Conservation (phyloP, 2,797 vertebrate species). For the Tarsius wallacei region DNA sequence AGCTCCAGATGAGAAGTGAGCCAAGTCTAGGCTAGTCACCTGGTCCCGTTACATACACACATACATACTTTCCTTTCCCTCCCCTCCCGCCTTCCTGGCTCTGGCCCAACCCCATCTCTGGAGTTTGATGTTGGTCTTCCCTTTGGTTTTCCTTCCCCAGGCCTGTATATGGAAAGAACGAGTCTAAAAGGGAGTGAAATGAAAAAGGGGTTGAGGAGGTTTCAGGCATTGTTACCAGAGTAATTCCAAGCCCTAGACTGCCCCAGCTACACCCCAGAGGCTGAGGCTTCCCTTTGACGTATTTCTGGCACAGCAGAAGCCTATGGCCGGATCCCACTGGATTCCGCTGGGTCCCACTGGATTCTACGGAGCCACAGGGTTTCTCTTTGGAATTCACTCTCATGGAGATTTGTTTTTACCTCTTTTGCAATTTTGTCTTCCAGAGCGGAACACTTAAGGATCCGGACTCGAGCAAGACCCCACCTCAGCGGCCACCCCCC, state of each 20-base stretch:
- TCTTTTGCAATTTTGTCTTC: constrained; percentile 90
- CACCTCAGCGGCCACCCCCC: constrained; percentile 96
- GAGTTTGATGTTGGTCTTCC: background rate
- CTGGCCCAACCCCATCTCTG: background rate
- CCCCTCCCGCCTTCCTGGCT: background rate
- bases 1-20: background rate
- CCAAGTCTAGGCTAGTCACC: background rate
- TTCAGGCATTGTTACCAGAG: background rate
- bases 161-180: background rate
- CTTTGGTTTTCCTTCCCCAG: background rate
- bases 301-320: background rate
- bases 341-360: background rate
- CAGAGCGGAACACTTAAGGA: constrained; percentile 96
- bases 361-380: background rate
- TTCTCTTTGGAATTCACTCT: constrained; percentile 73
- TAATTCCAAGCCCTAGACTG: background rate
- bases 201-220: background rate
- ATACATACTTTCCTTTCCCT: too few relatives aligned
- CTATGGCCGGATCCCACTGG: background rate
- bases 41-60: background rate
- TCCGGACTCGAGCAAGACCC: constrained; percentile 95
- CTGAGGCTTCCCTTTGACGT: background rate
- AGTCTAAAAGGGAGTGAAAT: background rate
- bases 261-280: background rate
- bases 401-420: constrained; percentile 76